These are phyloP conservation scores for Yoshiicerus persimilis DNA, from an alignment of 1,140 invertebrate species.

Conservation along the genomic window DNA sequence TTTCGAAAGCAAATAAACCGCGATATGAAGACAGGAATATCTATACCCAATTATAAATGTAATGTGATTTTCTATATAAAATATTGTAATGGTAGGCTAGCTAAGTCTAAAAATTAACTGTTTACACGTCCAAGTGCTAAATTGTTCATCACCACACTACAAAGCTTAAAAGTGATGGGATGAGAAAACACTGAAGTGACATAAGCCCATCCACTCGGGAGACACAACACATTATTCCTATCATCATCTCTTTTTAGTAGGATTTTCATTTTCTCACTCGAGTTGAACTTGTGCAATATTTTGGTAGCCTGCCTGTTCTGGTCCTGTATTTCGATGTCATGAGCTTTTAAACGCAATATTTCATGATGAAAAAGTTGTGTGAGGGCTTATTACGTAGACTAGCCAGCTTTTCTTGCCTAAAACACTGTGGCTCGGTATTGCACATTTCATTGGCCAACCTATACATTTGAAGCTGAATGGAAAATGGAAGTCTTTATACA, in stretches of 20 bases:
- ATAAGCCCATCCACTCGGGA: no score
- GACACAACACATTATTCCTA: background rate
- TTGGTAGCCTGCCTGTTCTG: background rate
- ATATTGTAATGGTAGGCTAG: background rate
- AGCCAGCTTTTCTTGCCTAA: background rate
- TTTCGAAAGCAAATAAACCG: background rate
- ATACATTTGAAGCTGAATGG: background rate
- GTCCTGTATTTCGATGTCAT: background rate
- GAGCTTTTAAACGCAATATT: slow-evolving; percentile 17
- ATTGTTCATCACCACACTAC: background rate
- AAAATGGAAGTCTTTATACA: background rate
- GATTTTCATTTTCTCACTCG: slow-evolving; percentile 1
- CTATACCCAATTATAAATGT: no score
- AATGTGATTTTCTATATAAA: no score
- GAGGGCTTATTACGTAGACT: background rate
- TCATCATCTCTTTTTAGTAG: slow-evolving; percentile 2
- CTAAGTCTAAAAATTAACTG: background rate
- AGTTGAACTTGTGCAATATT: background rate
- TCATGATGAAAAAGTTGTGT: slow-evolving; percentile 12
- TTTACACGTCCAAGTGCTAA: slow-evolving; percentile 2
- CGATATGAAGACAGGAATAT: no score
- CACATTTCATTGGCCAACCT: background rate
- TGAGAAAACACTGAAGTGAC: background rate
- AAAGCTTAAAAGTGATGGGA: background rate
- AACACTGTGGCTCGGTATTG: background rate